phyloP scores from a whole-genome alignment of 1,140 invertebrate species.

The Polypedilum vanderplanki region DNA sequence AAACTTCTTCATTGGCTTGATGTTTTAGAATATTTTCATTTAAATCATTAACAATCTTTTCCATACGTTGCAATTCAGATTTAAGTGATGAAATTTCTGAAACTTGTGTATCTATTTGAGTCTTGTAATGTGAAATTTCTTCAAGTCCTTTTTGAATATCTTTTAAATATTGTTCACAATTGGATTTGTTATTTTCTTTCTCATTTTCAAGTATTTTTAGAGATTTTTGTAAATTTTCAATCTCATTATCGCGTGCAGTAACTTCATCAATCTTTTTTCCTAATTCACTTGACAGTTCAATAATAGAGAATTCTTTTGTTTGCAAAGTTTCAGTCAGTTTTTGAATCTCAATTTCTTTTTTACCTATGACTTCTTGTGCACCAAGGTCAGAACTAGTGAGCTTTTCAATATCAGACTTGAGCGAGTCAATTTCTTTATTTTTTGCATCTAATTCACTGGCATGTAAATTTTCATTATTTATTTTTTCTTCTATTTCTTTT shows the following conservation, averaged over 20 bases:
- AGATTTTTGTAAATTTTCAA: neutral
- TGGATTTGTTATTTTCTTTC: neutral
- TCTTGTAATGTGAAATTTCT: conserved; percentile 34
- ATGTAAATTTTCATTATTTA: neutral
- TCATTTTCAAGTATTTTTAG: neutral
- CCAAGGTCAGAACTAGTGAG: neutral
- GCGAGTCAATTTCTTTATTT: conserved; percentile 30
- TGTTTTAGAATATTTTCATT: conserved; percentile 37
- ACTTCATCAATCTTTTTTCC: neutral
- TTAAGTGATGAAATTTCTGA: conserved; percentile 46
- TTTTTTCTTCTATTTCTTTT: conserved; percentile 30
- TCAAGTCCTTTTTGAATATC: neutral
- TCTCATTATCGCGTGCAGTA: neutral
- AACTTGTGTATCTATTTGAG: conserved; percentile 45
- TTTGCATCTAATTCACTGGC: neutral
- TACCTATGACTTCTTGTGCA: neutral
- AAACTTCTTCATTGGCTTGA: conserved; percentile 44
- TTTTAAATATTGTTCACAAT: neutral
- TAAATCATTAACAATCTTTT: conserved; percentile 42
- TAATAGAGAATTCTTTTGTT: conserved; percentile 39
- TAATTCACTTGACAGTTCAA: neutral
- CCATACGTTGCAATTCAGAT: conserved; percentile 45
- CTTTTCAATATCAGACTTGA: conserved; percentile 27
- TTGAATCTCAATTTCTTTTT: conserved; percentile 22
- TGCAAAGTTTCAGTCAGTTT: conserved; percentile 43